Conservation (phyloP, 2,888 invertebrate genomes). For the Drosophila diplacantha region DNA sequence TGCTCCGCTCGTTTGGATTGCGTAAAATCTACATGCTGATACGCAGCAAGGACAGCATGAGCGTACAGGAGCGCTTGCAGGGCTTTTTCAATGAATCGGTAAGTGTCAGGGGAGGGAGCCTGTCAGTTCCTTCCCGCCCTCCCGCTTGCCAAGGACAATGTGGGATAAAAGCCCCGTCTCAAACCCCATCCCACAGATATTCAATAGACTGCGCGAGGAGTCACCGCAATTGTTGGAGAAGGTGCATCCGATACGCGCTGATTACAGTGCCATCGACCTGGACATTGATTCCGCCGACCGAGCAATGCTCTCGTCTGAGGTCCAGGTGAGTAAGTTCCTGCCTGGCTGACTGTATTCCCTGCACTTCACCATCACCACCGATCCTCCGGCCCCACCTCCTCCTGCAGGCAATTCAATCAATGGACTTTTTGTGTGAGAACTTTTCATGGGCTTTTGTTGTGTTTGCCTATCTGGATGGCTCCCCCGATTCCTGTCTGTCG, state of each 20-base stretch:
- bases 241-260: constrained; percentile 80
- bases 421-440: constrained; percentile 60
- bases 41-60: constrained; percentile 76
- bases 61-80: constrained; percentile 73
- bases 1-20: constrained; percentile 75
- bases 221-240: constrained; percentile 79
- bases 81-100: constrained; percentile 76
- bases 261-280: constrained; percentile 79
- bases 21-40: constrained; percentile 77
- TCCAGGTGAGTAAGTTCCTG: constrained; percentile 78
- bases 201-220: constrained; percentile 79
- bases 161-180: constrained; percentile 13
- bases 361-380: background rate
- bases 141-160: constrained; percentile 18
- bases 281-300: constrained; percentile 78
- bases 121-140: constrained; percentile 19
- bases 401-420: constrained; percentile 68
- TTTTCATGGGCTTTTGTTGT: constrained; percentile 43
- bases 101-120: constrained; percentile 39
- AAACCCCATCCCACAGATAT: constrained; percentile 77
- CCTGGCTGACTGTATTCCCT: constrained; percentile 5
- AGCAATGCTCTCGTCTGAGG: constrained; percentile 78
- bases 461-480: constrained; percentile 48
- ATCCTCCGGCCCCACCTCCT: constrained; percentile 3
- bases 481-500: constrained; percentile 29